A percentile compares a stretch with the other conserved stretches of the same genome.
Conservation (phyloP, 2,113 vertebrate species). For the Archocentrus centrarchus region DNA sequence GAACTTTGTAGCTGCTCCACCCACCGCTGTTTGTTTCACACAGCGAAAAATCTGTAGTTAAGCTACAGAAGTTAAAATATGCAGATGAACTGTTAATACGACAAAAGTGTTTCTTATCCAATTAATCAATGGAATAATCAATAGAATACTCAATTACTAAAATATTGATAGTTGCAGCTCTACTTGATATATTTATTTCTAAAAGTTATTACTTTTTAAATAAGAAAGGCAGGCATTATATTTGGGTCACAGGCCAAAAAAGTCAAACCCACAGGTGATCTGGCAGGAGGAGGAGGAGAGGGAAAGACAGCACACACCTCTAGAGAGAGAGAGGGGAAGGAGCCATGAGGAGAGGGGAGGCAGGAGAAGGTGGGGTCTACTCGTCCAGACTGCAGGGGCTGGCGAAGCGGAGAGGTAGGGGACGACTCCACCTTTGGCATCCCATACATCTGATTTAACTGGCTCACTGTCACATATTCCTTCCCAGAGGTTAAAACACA, state of each 20-base stretch:
- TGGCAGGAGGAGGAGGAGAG: background rate
- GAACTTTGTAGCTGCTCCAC: too few relatives aligned
- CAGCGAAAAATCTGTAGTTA: too few relatives aligned
- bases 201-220: background rate
- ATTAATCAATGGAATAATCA: too few relatives aligned
- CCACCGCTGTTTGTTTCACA: too few relatives aligned
- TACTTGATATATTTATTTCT: background rate
- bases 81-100: too few relatives aligned
- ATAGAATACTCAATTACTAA: too few relatives aligned
- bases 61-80: too few relatives aligned
- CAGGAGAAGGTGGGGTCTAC: conserved; percentile 78
- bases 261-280: background rate
- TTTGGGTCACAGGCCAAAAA: background rate
- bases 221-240: background rate
- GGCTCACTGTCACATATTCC: conserved; percentile 79
- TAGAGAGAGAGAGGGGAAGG: conserved; percentile 80
- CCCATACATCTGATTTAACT: conserved; percentile 80
- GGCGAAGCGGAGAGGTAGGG: conserved; percentile 72
- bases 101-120: too few relatives aligned
- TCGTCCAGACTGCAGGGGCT: conserved; percentile 70
- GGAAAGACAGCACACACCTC: conserved; percentile 83
- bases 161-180: too few relatives aligned
- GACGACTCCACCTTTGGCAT: conserved; percentile 81
- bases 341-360: conserved; percentile 79
- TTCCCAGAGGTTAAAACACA: conserved; percentile 36